Evolutionary conservation across 2,797 vertebrate species (phyloP).

Genomic region (Sebastes taczanowskii): DNA sequence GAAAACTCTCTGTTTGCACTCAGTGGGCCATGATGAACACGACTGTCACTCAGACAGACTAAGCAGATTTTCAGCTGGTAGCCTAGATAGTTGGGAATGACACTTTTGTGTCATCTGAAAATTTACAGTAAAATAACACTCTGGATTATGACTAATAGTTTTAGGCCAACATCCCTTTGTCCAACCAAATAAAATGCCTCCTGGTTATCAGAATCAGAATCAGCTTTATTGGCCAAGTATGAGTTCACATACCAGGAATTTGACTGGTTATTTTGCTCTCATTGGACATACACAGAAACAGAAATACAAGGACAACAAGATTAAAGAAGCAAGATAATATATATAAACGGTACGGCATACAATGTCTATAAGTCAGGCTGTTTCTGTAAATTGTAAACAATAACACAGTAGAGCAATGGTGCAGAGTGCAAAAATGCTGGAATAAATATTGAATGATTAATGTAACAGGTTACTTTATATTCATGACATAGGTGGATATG

Average conservation of each 20-base stretch:
- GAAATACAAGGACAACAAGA: not conserved
- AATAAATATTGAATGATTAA: too few relatives aligned
- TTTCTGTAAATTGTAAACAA: too few relatives aligned
- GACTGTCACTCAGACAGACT: slow-evolving; percentile 17
- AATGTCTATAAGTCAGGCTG: too few relatives aligned
- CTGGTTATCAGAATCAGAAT: not conserved
- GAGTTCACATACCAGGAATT: not conserved
- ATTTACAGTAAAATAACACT: not conserved
- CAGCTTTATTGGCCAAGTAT: not conserved
- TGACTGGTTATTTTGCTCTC: too few relatives aligned
- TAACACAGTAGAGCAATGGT: too few relatives aligned
- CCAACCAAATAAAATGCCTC: not conserved
- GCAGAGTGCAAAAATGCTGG: too few relatives aligned
- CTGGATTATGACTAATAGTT: not conserved
- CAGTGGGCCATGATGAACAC: slow-evolving; percentile 41
- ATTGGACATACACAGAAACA: too few relatives aligned
- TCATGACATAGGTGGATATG: too few relatives aligned
- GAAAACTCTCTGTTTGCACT: slow-evolving; percentile 55
- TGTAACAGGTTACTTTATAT: too few relatives aligned
- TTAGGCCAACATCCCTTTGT: not conserved
- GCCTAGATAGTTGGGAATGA: not conserved
- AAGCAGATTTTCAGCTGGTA: slow-evolving; percentile 13
- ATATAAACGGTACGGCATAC: too few relatives aligned
- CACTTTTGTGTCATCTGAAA: slow-evolving; percentile 8
- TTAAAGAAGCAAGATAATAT: not conserved